phyloP scores from a whole-genome alignment of 2,797 vertebrate genomes.

The Peromyscus aztecus region DNA sequence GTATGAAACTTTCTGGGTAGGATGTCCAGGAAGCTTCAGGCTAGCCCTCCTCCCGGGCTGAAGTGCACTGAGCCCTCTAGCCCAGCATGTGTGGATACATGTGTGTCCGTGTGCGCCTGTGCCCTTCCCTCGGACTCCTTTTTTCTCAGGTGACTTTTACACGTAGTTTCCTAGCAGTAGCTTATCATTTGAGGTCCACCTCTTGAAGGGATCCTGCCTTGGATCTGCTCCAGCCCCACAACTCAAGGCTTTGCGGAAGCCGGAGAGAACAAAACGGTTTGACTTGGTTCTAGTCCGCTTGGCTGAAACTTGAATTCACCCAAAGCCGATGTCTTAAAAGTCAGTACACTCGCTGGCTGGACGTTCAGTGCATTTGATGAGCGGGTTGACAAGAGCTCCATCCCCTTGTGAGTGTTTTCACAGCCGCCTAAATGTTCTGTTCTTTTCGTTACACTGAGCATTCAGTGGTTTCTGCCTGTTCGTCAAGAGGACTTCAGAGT shows the following conservation, averaged over 20 bases:
- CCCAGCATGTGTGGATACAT: neutral
- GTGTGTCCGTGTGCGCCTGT: neutral
- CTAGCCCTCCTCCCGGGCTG: neutral
- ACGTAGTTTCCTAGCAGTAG: conserved; percentile 7
- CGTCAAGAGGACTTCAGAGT: conserved; percentile 54
- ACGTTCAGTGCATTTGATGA: conserved; percentile 43
- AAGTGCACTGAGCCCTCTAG: conserved; percentile 12
- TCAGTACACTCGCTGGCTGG: conserved; percentile 27
- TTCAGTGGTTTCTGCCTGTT: neutral
- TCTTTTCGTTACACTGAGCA: neutral
- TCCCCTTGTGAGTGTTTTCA: conserved; percentile 52
- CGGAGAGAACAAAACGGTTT: neutral
- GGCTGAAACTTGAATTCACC: conserved; percentile 52
- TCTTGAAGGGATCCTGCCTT: neutral
- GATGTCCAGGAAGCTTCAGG: neutral
- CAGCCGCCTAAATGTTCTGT: conserved; percentile 50
- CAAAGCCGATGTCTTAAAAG: conserved; percentile 47
- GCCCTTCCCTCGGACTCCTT: neutral
- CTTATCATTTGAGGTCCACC: neutral
- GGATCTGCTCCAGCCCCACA: neutral
- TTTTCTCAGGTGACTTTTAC: conserved; percentile 63
- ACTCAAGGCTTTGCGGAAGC: neutral
- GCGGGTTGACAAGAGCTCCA: conserved; percentile 45
- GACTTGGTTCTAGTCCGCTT: conserved; percentile 39
- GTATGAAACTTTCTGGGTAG: neutral